Evolutionary conservation across 1,140 invertebrate species (phyloP).

Genomic region (Amyelois transitella): DNA sequence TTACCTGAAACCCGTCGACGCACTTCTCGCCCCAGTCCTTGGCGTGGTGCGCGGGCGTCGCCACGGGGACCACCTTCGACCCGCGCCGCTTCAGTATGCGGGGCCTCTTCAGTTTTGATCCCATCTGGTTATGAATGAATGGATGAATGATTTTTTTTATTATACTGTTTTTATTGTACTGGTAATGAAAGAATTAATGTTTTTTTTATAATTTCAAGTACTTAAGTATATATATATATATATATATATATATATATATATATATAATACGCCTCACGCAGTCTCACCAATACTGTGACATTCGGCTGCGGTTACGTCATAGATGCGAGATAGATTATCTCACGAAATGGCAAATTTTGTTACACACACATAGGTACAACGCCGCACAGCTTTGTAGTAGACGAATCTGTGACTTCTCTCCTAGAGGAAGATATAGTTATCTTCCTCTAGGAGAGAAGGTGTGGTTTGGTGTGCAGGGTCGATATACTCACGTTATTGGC

Average conservation of each 20-base stretch:
- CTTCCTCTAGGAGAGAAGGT: neutral
- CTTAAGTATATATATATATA: neutral
- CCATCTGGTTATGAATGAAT: conserved; percentile 24
- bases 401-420: too few relatives aligned
- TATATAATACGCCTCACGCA: too few relatives aligned
- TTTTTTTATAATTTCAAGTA: conserved; percentile 1
- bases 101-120: conserved; percentile 78
- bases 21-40: conserved; percentile 93
- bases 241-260: neutral
- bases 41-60: conserved; percentile 73
- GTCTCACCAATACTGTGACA: too few relatives aligned
- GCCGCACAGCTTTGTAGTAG: too few relatives aligned
- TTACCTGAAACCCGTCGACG: conserved; percentile 91
- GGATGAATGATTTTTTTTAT: neutral
- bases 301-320: too few relatives aligned
- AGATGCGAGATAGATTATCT: too few relatives aligned
- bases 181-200: neutral
- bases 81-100: conserved; percentile 83
- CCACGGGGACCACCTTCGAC: conserved; percentile 76
- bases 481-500: conserved; percentile 27
- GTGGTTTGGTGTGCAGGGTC: neutral
- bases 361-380: too few relatives aligned
- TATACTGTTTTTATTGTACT: neutral
- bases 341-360: too few relatives aligned
- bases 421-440: too few relatives aligned